Conservation (phyloP, 2,113 vertebrate species). For the Bungarus multicinctus region DNA sequence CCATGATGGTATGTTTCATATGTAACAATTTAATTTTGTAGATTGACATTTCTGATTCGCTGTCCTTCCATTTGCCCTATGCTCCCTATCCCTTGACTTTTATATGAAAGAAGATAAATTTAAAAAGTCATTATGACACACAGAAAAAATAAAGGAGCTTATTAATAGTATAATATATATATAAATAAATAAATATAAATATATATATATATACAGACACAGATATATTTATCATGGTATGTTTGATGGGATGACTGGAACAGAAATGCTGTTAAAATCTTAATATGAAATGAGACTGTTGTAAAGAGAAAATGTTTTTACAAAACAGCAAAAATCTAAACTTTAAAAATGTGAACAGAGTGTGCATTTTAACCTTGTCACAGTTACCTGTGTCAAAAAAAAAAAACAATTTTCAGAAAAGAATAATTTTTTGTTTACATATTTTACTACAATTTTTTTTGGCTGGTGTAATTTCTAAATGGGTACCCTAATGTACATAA, state of each 20-base stretch:
- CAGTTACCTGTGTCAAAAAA: constrained; percentile 90
- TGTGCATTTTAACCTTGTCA: constrained; percentile 91
- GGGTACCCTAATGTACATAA: constrained; percentile 78
- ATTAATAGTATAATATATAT: constrained; percentile 74
- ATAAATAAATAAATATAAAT: constrained; percentile 51
- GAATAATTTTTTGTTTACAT: constrained; percentile 91
- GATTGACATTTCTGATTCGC: constrained; percentile 60
- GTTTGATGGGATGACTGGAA: constrained; percentile 80
- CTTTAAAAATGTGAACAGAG: constrained; percentile 82
- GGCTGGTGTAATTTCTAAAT: constrained; percentile 86
- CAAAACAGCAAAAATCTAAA: constrained; percentile 72
- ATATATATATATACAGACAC: constrained; percentile 75
- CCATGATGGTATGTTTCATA: constrained; percentile 59
- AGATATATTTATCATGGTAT: constrained; percentile 81
- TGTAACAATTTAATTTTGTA: constrained; percentile 72
- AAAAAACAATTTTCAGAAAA: constrained; percentile 52
- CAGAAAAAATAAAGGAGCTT: constrained; percentile 71
- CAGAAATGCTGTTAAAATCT: constrained; percentile 83
- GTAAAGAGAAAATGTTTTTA: constrained; percentile 81
- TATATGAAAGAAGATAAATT: constrained; percentile 67
- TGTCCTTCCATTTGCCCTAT: constrained; percentile 68
- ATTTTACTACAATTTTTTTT: constrained; percentile 84
- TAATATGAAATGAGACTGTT: constrained; percentile 70
- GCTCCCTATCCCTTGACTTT: constrained; percentile 71
- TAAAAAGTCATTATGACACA: constrained; percentile 79